Conservation (phyloP, 2,888 invertebrate species). For the Thalpophila matura region DNA sequence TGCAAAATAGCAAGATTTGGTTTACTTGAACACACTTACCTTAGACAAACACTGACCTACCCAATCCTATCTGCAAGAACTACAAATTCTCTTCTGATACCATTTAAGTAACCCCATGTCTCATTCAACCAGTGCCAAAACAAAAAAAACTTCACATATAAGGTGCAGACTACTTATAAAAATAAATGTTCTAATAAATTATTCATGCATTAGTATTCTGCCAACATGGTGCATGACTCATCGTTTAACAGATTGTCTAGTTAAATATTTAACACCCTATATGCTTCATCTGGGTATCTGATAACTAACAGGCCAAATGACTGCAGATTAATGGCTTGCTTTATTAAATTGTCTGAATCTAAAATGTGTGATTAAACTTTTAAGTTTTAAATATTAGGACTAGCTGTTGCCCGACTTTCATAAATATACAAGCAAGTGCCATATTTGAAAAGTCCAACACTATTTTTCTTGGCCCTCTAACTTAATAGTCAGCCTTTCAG, state of each 20-base stretch:
- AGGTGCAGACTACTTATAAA: conserved; percentile 2
- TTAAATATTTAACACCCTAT: conserved; percentile 8
- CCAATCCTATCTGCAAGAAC: no score
- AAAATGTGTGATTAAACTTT: conserved; percentile 14
- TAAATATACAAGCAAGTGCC: no score
- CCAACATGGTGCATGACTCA: conserved; percentile 24
- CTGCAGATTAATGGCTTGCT: conserved; percentile 16
- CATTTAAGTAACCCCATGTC: neutral
- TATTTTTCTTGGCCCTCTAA: no score
- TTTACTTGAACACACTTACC: no score
- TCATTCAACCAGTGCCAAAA: neutral
- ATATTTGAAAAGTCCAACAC: no score
- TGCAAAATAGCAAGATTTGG: no score
- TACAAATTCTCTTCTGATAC: neutral
- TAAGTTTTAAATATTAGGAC: no score
- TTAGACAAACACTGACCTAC: no score
- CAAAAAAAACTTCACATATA: neutral
- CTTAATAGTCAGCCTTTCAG: no score
- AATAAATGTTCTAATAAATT: conserved; percentile 14
- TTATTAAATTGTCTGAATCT: conserved; percentile 12
- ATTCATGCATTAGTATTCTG: conserved; percentile 28
- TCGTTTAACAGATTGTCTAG: neutral
- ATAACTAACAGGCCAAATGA: conserved; percentile 40
- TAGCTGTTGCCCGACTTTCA: no score
- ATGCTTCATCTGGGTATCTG: conserved; percentile 14